Evolutionary conservation across 1,140 invertebrate species (phyloP).

Genomic region (Ceratosolen fusciceps): DNA sequence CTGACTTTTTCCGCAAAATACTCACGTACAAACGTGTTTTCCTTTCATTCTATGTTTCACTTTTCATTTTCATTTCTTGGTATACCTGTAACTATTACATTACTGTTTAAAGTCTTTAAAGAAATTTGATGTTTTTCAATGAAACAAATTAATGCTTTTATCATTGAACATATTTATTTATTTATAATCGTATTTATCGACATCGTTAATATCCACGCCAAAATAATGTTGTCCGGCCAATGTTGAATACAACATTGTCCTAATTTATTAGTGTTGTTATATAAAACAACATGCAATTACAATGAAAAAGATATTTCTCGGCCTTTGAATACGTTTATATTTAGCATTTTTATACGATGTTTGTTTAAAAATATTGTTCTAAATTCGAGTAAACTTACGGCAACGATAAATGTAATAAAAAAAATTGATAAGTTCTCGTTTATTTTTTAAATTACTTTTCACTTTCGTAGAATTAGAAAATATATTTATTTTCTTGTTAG

Average conservation of each 20-base stretch:
- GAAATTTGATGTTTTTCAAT: background rate
- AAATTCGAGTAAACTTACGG: no score
- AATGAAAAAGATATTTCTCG: background rate
- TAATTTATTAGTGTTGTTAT: background rate
- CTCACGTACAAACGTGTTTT: background rate
- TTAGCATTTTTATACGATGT: background rate
- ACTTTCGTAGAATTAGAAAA: no score
- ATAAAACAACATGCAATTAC: background rate
- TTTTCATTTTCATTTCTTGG: background rate
- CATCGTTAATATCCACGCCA: background rate
- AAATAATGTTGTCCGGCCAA: background rate
- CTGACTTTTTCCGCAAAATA: background rate
- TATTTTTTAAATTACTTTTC: no score
- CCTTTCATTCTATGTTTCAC: background rate
- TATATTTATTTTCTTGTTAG: no score
- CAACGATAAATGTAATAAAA: no score
- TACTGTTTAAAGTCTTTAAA: background rate
- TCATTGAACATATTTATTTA: background rate
- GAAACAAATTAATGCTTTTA: no score
- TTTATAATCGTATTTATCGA: background rate
- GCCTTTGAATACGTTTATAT: background rate
- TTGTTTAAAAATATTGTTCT: background rate
- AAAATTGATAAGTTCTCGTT: no score
- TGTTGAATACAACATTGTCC: background rate
- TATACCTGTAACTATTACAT: background rate